Percentiles rank a stretch among this genome's conserved stretches.
Conservation (phyloP, 2,113 vertebrate species). For the Lethenteron reissneri region DNA sequence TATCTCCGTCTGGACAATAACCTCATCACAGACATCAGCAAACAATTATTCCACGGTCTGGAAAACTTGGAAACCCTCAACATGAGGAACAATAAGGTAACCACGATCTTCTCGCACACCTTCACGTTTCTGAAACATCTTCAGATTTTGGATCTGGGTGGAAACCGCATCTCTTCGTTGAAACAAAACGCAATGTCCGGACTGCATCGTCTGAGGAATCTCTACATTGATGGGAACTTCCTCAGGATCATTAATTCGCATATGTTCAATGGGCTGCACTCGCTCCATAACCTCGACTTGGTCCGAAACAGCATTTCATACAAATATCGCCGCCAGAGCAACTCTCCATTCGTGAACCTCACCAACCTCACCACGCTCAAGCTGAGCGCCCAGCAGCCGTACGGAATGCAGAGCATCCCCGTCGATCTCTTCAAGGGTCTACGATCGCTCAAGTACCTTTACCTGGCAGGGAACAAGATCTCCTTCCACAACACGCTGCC, state of each 20-base stretch:
- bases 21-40: constrained; percentile 32
- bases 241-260: constrained; percentile 15
- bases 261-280: constrained; percentile 8
- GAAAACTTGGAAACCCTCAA: constrained; percentile 27
- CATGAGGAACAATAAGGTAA: constrained; percentile 38
- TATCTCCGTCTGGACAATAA: constrained; percentile 46
- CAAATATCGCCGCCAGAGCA: constrained; percentile 13
- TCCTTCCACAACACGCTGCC: constrained; percentile 17
- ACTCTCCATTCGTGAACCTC: constrained; percentile 26
- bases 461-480: constrained; percentile 28
- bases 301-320: constrained; percentile 14
- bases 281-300: constrained; percentile 17
- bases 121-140: constrained; percentile 25
- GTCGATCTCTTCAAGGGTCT: constrained; percentile 16
- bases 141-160: constrained; percentile 32
- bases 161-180: constrained; percentile 33
- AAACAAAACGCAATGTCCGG: constrained; percentile 21
- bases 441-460: constrained; percentile 17
- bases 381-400: constrained; percentile 14
- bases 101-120: constrained; percentile 27
- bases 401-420: constrained; percentile 15
- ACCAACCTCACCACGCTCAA: constrained; percentile 16
- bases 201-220: constrained; percentile 22
- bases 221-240: constrained; percentile 41
- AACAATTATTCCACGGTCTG: constrained; percentile 23